Percentiles rank a stretch among this genome's conserved stretches.
These are phyloP conservation scores for Equus quagga DNA, from an alignment of 2,113 vertebrate species.

Conservation along the genomic window DNA sequence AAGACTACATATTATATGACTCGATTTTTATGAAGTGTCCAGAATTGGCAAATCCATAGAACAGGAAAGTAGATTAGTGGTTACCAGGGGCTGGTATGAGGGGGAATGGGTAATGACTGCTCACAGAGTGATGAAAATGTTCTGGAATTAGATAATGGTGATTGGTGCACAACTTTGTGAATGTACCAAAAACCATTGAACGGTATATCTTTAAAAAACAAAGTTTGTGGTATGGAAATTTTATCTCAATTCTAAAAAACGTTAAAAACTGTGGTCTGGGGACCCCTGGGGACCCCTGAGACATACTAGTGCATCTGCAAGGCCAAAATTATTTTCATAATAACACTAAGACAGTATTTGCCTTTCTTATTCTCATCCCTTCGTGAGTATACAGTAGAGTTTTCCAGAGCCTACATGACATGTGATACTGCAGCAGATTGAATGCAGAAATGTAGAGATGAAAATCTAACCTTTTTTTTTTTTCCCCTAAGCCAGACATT, in stretches of 20 bases:
- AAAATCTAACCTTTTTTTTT: background rate
- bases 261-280: background rate
- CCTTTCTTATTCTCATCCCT: slow-evolving; percentile 19
- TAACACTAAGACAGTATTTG: background rate
- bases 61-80: background rate
- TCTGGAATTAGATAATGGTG: background rate
- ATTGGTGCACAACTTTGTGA: background rate
- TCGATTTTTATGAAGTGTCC: background rate
- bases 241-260: no score
- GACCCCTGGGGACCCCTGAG: background rate
- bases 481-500: background rate
- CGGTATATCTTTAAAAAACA: background rate
- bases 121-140: background rate
- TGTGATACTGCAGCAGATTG: background rate
- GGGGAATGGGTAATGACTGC: background rate
- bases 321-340: slow-evolving; percentile 3
- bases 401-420: background rate
- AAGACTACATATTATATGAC: background rate
- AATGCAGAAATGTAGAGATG: slow-evolving; percentile 9
- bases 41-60: background rate
- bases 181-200: background rate
- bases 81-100: background rate
- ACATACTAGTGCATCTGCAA: background rate
- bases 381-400: background rate
- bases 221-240: background rate